Evolutionary conservation across 2,888 invertebrate genomes (phyloP).

Genomic region (Clitarchus hookeri): DNA sequence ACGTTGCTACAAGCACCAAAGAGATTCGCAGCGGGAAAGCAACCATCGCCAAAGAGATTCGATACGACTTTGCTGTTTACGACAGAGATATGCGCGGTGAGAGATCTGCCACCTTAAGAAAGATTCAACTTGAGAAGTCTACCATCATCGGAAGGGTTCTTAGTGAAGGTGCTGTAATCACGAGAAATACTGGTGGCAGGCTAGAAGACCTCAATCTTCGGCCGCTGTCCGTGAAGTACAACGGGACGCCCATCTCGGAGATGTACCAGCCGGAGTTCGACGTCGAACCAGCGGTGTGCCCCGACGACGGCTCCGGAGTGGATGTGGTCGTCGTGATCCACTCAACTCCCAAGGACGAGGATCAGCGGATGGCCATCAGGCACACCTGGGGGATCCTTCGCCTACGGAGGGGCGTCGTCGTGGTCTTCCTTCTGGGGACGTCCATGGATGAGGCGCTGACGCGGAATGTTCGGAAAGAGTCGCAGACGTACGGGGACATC

Average conservation of each 20-base stretch:
- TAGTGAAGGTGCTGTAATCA: too few relatives aligned
- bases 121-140: too few relatives aligned
- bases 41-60: too few relatives aligned
- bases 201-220: neutral
- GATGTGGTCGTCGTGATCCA: neutral
- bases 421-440: slow-evolving; percentile 71
- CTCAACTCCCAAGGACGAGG: slow-evolving; percentile 72
- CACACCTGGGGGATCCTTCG: slow-evolving; percentile 80
- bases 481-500: slow-evolving; percentile 75
- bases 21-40: too few relatives aligned
- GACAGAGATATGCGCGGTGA: too few relatives aligned
- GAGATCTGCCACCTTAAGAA: too few relatives aligned
- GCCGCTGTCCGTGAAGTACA: neutral
- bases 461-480: slow-evolving; percentile 59
- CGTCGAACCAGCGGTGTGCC: neutral
- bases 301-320: neutral
- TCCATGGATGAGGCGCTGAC: slow-evolving; percentile 48
- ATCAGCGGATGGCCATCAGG: slow-evolving; percentile 74
- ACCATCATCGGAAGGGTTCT: too few relatives aligned
- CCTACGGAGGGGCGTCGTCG: slow-evolving; percentile 63
- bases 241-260: neutral
- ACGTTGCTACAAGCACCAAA: too few relatives aligned
- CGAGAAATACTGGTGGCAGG: too few relatives aligned
- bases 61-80: too few relatives aligned
- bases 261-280: neutral